Conservation (phyloP, 1,140 invertebrate genomes). For the Caenorhabditis inopinata region DNA sequence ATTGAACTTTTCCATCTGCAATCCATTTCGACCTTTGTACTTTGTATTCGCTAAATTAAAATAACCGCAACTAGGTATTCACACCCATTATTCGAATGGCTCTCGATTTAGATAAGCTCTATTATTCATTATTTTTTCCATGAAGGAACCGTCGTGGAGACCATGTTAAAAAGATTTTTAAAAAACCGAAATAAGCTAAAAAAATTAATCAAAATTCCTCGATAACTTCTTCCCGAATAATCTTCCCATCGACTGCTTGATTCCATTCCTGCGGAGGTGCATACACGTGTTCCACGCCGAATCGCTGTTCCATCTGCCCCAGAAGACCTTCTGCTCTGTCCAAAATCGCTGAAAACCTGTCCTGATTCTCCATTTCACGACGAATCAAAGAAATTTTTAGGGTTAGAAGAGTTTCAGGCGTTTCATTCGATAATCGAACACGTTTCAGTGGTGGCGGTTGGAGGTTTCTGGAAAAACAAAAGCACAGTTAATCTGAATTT, state of each 20-base stretch:
- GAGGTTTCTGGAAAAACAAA: not conserved
- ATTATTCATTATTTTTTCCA: too few species aligned
- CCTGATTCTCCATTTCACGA: slow-evolving; percentile 4
- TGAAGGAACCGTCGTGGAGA: too few species aligned
- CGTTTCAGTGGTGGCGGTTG: not conserved
- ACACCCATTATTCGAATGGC: too few species aligned
- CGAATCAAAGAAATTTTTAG: not conserved
- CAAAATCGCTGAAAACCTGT: not conserved
- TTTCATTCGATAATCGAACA: not conserved
- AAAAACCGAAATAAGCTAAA: not conserved
- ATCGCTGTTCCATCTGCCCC: not conserved
- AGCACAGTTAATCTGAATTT: not conserved
- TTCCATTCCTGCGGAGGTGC: not conserved
- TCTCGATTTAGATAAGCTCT: too few species aligned
- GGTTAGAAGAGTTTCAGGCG: not conserved
- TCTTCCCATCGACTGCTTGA: not conserved
- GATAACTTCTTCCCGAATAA: not conserved
- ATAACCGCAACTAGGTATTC: too few species aligned
- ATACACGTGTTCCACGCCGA: not conserved
- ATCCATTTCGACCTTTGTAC: too few species aligned
- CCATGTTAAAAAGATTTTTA: too few species aligned
- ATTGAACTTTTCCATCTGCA: not conserved
- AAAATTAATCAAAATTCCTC: not conserved
- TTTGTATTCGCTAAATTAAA: too few species aligned
- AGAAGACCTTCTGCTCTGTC: not conserved